These are phyloP conservation scores for Motacilla alba DNA, from an alignment of 2,113 vertebrate genomes.

Conservation along the genomic window DNA sequence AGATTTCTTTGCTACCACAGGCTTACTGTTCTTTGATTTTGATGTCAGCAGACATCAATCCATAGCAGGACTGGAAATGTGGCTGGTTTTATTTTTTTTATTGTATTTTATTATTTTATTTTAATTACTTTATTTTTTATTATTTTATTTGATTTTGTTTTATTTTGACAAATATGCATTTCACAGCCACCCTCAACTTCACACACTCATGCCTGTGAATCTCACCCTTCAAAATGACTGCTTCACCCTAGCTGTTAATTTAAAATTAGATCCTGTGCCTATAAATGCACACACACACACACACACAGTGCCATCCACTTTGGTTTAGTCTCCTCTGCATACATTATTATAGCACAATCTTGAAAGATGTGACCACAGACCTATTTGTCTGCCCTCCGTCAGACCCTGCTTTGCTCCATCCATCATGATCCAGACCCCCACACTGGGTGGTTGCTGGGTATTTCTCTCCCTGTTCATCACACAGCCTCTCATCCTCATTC, in stretches of 20 bases:
- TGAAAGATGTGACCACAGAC: background rate
- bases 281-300: background rate
- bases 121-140: background rate
- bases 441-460: accelerated
- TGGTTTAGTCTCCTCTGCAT: background rate
- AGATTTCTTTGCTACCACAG: background rate
- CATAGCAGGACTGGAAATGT: background rate
- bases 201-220: background rate
- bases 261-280: background rate
- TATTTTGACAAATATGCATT: background rate
- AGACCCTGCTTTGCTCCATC: background rate
- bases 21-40: background rate
- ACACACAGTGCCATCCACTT: background rate
- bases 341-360: too few species aligned
- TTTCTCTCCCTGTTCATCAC: background rate
- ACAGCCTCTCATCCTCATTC: background rate
- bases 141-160: background rate
- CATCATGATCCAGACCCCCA: background rate
- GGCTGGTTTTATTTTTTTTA: background rate
- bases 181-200: background rate
- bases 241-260: background rate
- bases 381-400: background rate
- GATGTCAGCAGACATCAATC: background rate
- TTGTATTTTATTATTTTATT: background rate
- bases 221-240: background rate